A percentile compares a stretch with the other conserved stretches of the same genome.
phyloP scores from a whole-genome alignment of 2,113 vertebrate species.

The Herpetotheres cachinnans region DNA sequence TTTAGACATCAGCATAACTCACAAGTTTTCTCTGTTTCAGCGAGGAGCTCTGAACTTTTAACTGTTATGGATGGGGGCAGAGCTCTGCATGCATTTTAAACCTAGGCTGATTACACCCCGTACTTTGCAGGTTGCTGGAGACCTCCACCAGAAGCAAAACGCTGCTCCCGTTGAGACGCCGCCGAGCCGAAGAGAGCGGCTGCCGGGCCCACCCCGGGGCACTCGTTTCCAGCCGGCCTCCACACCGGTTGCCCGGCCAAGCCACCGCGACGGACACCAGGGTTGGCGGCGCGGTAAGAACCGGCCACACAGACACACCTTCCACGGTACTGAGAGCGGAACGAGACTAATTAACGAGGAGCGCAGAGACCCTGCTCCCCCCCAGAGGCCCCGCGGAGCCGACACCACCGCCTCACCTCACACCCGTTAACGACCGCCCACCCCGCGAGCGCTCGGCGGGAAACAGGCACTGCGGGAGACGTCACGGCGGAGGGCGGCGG shows the following conservation, averaged over 20 bases:
- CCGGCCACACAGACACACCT: not conserved
- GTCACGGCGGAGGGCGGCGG: not conserved
- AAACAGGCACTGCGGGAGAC: not conserved
- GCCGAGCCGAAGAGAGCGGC: too few relatives aligned
- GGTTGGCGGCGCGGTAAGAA: not conserved
- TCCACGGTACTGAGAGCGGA: not conserved
- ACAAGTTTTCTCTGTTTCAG: fast-evolving
- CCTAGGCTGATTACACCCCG: fast-evolving
- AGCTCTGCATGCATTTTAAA: too few relatives aligned
- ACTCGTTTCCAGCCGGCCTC: too few relatives aligned
- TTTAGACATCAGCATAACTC: too few relatives aligned
- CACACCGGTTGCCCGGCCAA: too few relatives aligned
- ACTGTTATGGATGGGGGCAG: fast-evolving
- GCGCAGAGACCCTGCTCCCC: too few relatives aligned
- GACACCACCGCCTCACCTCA: not conserved
- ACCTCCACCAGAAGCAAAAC: too few relatives aligned
- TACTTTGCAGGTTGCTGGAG: fast-evolving
- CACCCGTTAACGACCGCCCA: too few relatives aligned
- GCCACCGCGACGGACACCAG: not conserved
- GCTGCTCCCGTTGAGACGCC: too few relatives aligned
- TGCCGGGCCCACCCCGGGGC: too few relatives aligned
- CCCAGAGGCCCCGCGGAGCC: not conserved
- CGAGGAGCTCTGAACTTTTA: fast-evolving
- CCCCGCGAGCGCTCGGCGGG: not conserved
- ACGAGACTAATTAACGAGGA: too few relatives aligned